Evolutionary conservation across 2,797 vertebrate genomes (phyloP), one percentile per base, ranked within the genome.

Genomic region (Sebastes iracundus): DNA sequence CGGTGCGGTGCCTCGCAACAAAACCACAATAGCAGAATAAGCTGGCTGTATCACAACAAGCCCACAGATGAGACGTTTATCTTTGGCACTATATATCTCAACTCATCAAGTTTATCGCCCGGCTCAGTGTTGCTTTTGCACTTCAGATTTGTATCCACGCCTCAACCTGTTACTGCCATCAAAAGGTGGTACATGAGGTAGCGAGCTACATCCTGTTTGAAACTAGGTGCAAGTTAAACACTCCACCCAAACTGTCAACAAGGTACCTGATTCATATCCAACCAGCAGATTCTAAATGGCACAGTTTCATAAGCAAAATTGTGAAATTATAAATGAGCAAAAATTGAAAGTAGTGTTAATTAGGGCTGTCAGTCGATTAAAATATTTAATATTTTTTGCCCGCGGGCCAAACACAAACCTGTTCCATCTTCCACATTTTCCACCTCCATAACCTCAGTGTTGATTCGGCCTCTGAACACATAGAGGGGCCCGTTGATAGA

Each of bases 341-440:
- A 65, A 68, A 6, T 14, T 42, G 4, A 42, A 65, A 42, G 35
- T 18, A 27, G 63, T 22, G 52, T 22, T 53, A n/a, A 53, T 22
- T 49, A 49, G 18, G 46, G 46, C 46, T 49, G 46, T 49, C 18
- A 49, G 0, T 49, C 18, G 46, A 49, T 20, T 49, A 20, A 49
- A 49, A 49, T 49, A 49, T 49, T 49, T 20, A 20, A 46, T 18
- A 46, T 46, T 46, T 46, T 46, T 46, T 46, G 42, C 16, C n/a
- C 0, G 32, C 72, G 59, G 91, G 97, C 96, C 96, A 97, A 88
- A 98, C 96, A 96, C 99, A 96, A 98, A 99, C 98, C 98, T 88
- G 98, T 99, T 77, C 98, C 98, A 69, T 99, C 98, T 86, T 99
- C 98, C 55, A 99, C 97, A 3, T 99, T 99, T 94, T 99, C 98